Base-by-base conservation (phyloP, 2,797 vertebrate genomes). In the Notolepis coatsorum region DNA sequence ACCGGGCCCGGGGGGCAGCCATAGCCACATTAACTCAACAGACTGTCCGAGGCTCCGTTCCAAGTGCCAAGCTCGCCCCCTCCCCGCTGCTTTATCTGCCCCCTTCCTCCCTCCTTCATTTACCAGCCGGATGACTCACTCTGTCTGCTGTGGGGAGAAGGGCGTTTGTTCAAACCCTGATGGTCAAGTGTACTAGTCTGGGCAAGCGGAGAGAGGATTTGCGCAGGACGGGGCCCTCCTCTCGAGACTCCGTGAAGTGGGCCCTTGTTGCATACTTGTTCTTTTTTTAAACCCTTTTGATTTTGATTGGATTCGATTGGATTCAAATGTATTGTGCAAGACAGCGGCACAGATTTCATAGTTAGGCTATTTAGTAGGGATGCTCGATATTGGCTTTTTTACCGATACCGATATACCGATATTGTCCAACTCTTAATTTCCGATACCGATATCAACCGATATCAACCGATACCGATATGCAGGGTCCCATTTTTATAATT, bases 41-140 rank as follows among this genome's bases (percentile, higher is more conserved):
- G 20, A 47, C 30, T 31, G 18, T 45, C n/a, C 46, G 31, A 54
- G 45, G 49, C 20, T 60, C 56, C 24, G 10, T 47, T 70, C 15
- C 30, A 37, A 66, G 65, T 72, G 77, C 57, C 55, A 45, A 71
- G 23, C 61, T 61, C 60, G 13, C n/a, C 65, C 68, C 0, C 3
- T 25, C 3, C 52, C 46, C 33, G 6, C 1, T 1, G 10, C 43
- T 7, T 5, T 23, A 5, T 25, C 25, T 20, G 57, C 62, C 46
- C 39, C 33, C 45, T 48, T 24, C 8, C 37, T 55, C 52, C 23
- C 7, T 3, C 3, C 57, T n/a, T n/a, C n/a, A n/a, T n/a, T n/a
- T n/a, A n/a, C n/a, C n/a, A n/a, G n/a, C n/a, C 15, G 38, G 5
- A 53, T 20, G 1, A 7, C 10, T 58, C 30, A 2, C 13, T 61